phyloP scores from a whole-genome alignment of 1,140 invertebrate genomes.

The Bombus haemorrhoidalis region DNA sequence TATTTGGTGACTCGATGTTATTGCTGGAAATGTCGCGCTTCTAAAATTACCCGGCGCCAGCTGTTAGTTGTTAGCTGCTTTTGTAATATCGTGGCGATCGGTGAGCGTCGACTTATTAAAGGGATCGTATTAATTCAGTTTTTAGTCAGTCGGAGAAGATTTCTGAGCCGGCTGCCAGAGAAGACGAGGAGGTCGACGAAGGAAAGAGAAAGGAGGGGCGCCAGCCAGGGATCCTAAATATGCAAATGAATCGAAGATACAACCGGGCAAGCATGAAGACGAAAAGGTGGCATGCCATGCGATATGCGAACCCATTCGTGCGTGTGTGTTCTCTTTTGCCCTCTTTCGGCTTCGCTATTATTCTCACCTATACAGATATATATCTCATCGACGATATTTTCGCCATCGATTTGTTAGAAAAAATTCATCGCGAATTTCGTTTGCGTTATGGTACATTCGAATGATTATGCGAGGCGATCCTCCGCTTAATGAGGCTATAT shows the following conservation, averaged over 20 bases:
- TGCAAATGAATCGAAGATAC: constrained; percentile 79
- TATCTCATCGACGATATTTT: neutral
- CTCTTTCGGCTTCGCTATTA: neutral
- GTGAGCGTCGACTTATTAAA: constrained; percentile 37
- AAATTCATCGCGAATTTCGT: neutral
- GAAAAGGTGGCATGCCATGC: constrained; percentile 72
- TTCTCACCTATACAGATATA: neutral
- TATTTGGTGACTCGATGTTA: neutral
- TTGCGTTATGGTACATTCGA: neutral
- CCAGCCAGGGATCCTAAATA: constrained; percentile 72
- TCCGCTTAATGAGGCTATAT: neutral
- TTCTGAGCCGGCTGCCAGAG: constrained; percentile 65
- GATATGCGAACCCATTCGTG: constrained; percentile 40
- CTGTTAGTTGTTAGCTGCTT: neutral
- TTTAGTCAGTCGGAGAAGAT: constrained; percentile 76
- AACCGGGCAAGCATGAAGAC: constrained; percentile 75
- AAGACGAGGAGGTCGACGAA: constrained; percentile 58
- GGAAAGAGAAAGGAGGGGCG: constrained; percentile 62
- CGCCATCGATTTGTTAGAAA: neutral
- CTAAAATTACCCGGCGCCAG: constrained; percentile 9
- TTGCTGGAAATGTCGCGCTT: neutral
- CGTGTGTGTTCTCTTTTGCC: constrained; percentile 10
- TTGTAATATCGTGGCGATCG: neutral
- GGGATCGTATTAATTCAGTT: constrained; percentile 69
- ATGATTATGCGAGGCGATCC: neutral